Percentiles rank a stretch among this genome's conserved stretches.
These are phyloP conservation scores for Eulimnadia texana DNA, from an alignment of 1,140 invertebrate genomes.

Conservation along the genomic window DNA sequence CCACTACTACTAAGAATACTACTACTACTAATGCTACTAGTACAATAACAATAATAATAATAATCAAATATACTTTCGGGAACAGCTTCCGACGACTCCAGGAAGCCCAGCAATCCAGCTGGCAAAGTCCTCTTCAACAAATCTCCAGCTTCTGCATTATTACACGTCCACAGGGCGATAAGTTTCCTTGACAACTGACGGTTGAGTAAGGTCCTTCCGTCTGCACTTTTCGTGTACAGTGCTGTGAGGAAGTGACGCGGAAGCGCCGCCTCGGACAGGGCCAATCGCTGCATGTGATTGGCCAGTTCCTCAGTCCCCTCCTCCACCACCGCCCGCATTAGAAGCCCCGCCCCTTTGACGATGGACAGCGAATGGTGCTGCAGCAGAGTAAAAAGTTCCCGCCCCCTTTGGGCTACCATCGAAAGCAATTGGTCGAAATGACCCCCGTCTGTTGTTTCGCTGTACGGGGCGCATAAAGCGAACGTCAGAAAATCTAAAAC, in stretches of 20 bases:
- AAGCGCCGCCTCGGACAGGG: slow-evolving; percentile 91
- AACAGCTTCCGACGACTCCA: slow-evolving; percentile 75
- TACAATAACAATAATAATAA: no score
- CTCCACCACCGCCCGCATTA: slow-evolving; percentile 95
- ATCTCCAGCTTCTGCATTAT: slow-evolving; percentile 79
- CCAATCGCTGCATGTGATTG: slow-evolving; percentile 85
- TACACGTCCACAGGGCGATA: slow-evolving; percentile 94
- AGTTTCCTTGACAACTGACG: slow-evolving; percentile 88
- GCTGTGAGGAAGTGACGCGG: slow-evolving; percentile 83
- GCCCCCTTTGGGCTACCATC: slow-evolving; percentile 80
- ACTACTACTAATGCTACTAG: no score
- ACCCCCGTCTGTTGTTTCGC: slow-evolving; percentile 94
- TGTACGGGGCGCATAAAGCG: slow-evolving; percentile 94
- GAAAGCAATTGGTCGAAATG: slow-evolving; percentile 91
- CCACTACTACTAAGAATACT: no score
- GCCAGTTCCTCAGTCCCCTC: slow-evolving; percentile 84
- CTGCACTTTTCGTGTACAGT: slow-evolving; percentile 64
- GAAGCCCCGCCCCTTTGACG: slow-evolving; percentile 91
- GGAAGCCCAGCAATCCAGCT: slow-evolving; percentile 70
- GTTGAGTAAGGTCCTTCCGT: slow-evolving; percentile 22
- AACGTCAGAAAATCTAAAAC: slow-evolving; percentile 99
- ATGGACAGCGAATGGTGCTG: slow-evolving; percentile 95
- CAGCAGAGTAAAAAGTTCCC: slow-evolving; percentile 84
- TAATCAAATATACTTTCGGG: no score
- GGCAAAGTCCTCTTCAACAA: slow-evolving; percentile 77